Conservation (phyloP, 2,797 vertebrate species). For the Lemur catta region DNA sequence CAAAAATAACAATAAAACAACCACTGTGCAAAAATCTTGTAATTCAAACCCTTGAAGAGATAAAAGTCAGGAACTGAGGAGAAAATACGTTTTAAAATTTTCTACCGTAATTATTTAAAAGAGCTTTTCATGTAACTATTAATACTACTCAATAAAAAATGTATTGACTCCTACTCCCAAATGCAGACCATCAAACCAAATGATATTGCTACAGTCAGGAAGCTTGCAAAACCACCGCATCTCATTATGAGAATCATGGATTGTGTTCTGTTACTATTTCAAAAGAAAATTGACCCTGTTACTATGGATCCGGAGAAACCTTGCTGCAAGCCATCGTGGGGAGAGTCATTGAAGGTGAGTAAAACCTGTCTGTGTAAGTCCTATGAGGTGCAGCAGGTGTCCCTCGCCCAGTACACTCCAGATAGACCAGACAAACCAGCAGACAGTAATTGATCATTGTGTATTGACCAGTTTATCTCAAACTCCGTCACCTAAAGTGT, state of each 20-base stretch:
- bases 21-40: background rate
- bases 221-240: slow-evolving; percentile 90
- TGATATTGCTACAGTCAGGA: slow-evolving; percentile 90
- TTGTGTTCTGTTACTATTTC: slow-evolving; percentile 87
- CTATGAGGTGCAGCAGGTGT: background rate
- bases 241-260: slow-evolving; percentile 92
- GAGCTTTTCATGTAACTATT: background rate
- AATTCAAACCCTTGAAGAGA: background rate
- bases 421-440: background rate
- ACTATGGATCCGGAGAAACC: slow-evolving; percentile 86
- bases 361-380: background rate
- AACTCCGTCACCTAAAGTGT: background rate
- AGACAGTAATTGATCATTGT: background rate
- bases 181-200: slow-evolving; percentile 86
- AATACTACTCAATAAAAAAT: slow-evolving; percentile 19
- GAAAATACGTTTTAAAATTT: background rate
- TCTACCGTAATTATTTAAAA: slow-evolving; percentile 8
- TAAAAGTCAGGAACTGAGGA: background rate
- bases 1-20: background rate
- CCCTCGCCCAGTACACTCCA: background rate
- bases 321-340: slow-evolving; percentile 85
- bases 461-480: background rate
- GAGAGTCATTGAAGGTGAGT: slow-evolving; percentile 86
- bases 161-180: slow-evolving; percentile 22
- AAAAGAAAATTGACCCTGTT: slow-evolving; percentile 87